Percentiles rank a stretch among this genome's conserved stretches.
Evolutionary conservation across 2,797 vertebrate genomes (phyloP).

Genomic region (Girardinus metallicus): DNA sequence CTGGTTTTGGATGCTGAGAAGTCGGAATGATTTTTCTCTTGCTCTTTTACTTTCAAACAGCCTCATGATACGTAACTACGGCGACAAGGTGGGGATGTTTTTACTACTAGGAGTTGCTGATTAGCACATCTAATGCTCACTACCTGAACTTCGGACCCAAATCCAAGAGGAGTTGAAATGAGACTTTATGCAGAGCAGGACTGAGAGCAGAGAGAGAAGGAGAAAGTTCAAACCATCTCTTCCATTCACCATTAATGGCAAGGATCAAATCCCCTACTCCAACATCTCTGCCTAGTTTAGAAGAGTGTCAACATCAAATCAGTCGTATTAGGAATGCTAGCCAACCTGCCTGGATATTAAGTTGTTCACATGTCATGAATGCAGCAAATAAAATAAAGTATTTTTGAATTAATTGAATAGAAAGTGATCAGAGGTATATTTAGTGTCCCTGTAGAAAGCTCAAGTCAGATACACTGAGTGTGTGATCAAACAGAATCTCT

Average conservation of each 20-base stretch:
- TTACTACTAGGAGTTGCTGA: neutral
- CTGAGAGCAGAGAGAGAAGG: too few relatives aligned
- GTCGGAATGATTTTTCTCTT: too few relatives aligned
- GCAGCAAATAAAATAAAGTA: neutral
- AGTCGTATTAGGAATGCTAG: neutral
- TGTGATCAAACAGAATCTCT: neutral
- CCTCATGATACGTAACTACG: neutral
- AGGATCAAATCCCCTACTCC: too few relatives aligned
- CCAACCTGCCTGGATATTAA: neutral
- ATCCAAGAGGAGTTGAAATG: neutral
- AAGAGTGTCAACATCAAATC: neutral
- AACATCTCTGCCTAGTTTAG: neutral
- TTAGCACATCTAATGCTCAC: neutral
- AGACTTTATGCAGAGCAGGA: too few relatives aligned
- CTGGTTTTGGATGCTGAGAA: neutral
- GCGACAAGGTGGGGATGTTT: neutral
- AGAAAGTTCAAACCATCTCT: too few relatives aligned
- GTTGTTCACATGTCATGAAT: neutral
- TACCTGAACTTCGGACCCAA: neutral
- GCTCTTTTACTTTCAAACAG: neutral
- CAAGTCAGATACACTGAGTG: neutral
- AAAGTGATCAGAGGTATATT: neutral
- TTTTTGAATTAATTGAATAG: neutral
- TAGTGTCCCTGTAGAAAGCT: neutral
- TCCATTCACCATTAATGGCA: too few relatives aligned